A percentile compares a stretch with the other conserved stretches of the same genome.
Evolutionary conservation across 1,140 invertebrate species (phyloP).

Genomic region (Lepidotrigona ventralis): DNA sequence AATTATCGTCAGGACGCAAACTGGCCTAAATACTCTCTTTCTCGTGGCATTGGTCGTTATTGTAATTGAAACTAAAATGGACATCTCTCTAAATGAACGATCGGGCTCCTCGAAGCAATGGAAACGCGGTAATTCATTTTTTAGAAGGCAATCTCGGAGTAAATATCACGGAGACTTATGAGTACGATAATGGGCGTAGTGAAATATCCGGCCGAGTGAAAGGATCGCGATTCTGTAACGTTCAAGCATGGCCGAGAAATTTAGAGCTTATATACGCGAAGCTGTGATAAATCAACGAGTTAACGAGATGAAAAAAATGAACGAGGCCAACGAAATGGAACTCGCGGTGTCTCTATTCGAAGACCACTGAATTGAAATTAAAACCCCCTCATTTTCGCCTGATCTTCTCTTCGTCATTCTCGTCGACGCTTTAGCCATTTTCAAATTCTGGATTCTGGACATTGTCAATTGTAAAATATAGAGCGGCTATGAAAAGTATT

Average conservation of each 20-base stretch:
- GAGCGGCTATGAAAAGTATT: too few relatives aligned
- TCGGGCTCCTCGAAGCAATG: conserved; percentile 34
- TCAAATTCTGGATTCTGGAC: too few relatives aligned
- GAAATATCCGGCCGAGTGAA: conserved; percentile 38
- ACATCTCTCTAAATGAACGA: not conserved
- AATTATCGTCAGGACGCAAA: conserved; percentile 28
- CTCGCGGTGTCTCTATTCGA: too few relatives aligned
- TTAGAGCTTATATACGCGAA: not conserved
- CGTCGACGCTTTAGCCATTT: too few relatives aligned
- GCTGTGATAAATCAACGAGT: conserved; percentile 7
- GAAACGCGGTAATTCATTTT: conserved; percentile 49
- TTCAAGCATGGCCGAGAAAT: not conserved
- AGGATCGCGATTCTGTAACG: conserved; percentile 26
- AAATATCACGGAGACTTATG: conserved; percentile 21
- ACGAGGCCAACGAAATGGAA: not conserved
- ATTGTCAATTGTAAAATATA: too few relatives aligned
- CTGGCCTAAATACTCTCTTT: not conserved
- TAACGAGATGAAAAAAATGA: not conserved
- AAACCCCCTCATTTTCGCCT: too few relatives aligned
- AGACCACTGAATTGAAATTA: too few relatives aligned
- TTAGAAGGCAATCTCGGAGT: conserved; percentile 39
- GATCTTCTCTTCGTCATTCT: too few relatives aligned
- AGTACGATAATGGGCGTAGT: conserved; percentile 19
- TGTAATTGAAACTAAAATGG: not conserved
- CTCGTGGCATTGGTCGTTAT: not conserved